Conservation (phyloP, 1,140 invertebrate genomes). For the Phocides pigmalion region DNA sequence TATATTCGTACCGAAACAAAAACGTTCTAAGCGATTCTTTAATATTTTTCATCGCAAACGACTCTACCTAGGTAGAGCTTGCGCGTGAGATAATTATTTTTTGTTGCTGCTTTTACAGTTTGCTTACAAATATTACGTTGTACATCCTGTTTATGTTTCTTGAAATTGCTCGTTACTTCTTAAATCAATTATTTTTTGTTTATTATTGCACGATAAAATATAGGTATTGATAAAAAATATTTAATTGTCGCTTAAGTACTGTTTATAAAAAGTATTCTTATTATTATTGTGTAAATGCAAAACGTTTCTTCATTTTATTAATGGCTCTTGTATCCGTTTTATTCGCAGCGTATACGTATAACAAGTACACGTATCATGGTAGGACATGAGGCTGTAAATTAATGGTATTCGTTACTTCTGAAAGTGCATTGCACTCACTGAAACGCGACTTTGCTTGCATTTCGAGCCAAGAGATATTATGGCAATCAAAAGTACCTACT, state of each 20-base stretch:
- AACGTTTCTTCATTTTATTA: neutral
- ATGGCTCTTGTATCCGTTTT: too few species aligned
- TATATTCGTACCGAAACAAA: slow-evolving; percentile 4
- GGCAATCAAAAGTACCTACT: neutral
- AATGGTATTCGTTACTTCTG: slow-evolving; percentile 24
- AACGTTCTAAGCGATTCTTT: slow-evolving; percentile 15
- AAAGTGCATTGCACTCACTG: slow-evolving; percentile 45
- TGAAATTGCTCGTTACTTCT: neutral
- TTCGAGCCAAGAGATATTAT: slow-evolving; percentile 45
- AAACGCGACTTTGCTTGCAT: slow-evolving; percentile 55
- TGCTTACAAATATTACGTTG: slow-evolving; percentile 9
- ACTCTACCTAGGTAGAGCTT: slow-evolving; percentile 29
- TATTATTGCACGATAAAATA: neutral
- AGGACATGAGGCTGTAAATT: slow-evolving; percentile 12
- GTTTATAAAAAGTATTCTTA: neutral
- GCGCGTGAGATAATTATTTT: slow-evolving; percentile 21
- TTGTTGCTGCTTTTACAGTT: slow-evolving; percentile 17
- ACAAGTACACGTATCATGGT: neutral
- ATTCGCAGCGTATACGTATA: neutral
- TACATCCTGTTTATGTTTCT: slow-evolving; percentile 11
- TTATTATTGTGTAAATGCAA: neutral
- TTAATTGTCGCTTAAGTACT: neutral
- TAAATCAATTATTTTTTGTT: neutral
- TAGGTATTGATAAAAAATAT: neutral
- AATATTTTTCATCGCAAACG: neutral